Base-by-base conservation (phyloP, 1,140 invertebrate species). In the Coboldia fuscipes region DNA sequence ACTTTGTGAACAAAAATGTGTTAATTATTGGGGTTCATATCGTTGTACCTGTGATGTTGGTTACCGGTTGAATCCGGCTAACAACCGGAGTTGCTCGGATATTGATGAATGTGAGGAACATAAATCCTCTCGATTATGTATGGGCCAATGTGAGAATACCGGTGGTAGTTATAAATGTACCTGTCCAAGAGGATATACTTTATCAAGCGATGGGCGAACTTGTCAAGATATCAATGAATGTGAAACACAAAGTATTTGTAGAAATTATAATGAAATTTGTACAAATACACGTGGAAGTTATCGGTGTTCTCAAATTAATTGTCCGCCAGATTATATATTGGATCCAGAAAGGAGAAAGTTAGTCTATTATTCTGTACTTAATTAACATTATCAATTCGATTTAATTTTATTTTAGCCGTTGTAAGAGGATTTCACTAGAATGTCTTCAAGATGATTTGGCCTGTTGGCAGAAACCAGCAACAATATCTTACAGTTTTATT, bases 141-240 rank as follows among this genome's bases (percentile, higher is more conserved):
- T 79, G 36, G 86, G 88, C 0, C 61, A 68, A n/a, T 93, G 88
- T 51, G 62, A 79, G 6, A 97, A 97, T 49, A 70, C 72, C 2
- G 72, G 75, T 0, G 92, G 92, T 4, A 83, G 78, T 26, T 97
- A 82, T 51, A 59, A 61, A 28, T 97, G 90, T 54, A 57, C 62
- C 9, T 96, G 90, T 58, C 89, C 89, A 0, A 53, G 66, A 3
- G 89, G 89, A 0, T 96, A 90, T 51, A 65, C 59, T 15, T 57
- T 88, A 3, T 65, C 66, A 0, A 45, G 57, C 5, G 80, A 86
- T 46, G 61, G 61, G 14, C 60, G 71, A 30, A 73, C 71, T 15
- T 89, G 83, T 43, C 69, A 75, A 52, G 79, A 94, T 60, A 76
- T 92, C 39, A 75, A 94, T 50, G 89, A 94, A 56, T 94, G 88